Percentiles rank a stretch among this genome's conserved stretches.
Conservation (phyloP, 2,888 invertebrate genomes). For the Apeira syringaria region DNA sequence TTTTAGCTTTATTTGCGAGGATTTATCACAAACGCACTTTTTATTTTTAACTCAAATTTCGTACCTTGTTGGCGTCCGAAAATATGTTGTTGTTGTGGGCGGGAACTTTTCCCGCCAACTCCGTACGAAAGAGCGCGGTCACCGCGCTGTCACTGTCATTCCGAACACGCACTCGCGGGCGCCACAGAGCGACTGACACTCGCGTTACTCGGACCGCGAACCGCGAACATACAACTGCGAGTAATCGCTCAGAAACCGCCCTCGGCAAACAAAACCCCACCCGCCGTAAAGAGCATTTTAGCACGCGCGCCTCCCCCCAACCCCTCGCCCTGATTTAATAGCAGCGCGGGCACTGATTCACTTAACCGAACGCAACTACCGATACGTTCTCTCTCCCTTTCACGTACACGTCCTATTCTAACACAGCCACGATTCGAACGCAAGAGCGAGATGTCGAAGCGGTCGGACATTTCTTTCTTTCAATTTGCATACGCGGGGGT, state of each 20-base stretch:
- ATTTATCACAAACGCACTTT: too few species aligned
- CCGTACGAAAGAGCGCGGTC: conserved; percentile 67
- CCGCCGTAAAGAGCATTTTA: conserved; percentile 80
- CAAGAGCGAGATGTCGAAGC: conserved; percentile 63
- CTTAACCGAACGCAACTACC: conserved; percentile 80
- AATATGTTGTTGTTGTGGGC: conserved; percentile 80
- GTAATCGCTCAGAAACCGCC: conserved; percentile 76
- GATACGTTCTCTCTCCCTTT: conserved; percentile 65
- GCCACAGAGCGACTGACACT: conserved; percentile 51
- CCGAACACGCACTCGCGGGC: conserved; percentile 56
- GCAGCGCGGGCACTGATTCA: conserved; percentile 83
- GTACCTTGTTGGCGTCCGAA: conserved; percentile 83
- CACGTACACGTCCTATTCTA: conserved; percentile 45
- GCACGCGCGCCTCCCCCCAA: conserved; percentile 69
- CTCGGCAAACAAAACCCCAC: conserved; percentile 82
- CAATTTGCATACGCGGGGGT: conserved; percentile 79
- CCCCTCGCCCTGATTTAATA: conserved; percentile 80
- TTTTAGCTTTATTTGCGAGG: too few species aligned
- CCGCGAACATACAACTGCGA: conserved; percentile 39
- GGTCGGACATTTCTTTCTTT: conserved; percentile 72
- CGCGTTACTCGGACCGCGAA: not conserved
- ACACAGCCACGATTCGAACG: conserved; percentile 37
- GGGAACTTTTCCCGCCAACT: conserved; percentile 80
- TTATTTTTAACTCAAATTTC: too few species aligned
- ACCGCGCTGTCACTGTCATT: conserved; percentile 70